Evolutionary conservation across 1,140 invertebrate genomes (phyloP).

Genomic region (Drosophila mauritiana): DNA sequence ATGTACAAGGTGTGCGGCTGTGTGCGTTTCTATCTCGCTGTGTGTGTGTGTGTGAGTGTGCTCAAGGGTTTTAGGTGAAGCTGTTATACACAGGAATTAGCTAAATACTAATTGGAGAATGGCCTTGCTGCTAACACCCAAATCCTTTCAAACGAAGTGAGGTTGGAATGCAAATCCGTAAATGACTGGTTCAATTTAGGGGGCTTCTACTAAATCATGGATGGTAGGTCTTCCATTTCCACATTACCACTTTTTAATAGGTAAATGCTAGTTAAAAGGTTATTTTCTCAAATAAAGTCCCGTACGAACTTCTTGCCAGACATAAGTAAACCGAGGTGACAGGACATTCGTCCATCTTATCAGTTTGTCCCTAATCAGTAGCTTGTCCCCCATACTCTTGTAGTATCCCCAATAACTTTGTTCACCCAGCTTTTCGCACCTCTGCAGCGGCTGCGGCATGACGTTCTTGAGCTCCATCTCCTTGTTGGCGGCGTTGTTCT

Average conservation of each 20-base stretch:
- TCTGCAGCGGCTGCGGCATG: slow-evolving; percentile 91
- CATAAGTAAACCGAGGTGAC: no score
- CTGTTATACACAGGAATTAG: slow-evolving; percentile 36
- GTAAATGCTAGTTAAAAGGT: no score
- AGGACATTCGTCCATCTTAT: background rate
- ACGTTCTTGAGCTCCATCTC: slow-evolving; percentile 94
- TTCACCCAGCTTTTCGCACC: slow-evolving; percentile 85
- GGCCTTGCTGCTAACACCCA: slow-evolving; percentile 7
- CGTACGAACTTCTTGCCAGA: no score
- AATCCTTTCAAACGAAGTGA: background rate
- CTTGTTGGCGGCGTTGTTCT: slow-evolving; percentile 92
- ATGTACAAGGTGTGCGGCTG: slow-evolving; percentile 30
- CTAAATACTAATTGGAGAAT: slow-evolving; percentile 1
- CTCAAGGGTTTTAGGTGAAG: slow-evolving; percentile 1
- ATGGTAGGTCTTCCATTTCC: no score
- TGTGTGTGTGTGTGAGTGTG: slow-evolving; percentile 5
- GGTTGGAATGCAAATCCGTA: background rate
- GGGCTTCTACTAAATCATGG: no score
- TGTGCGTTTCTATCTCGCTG: slow-evolving; percentile 6
- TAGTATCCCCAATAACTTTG: background rate
- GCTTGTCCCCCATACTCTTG: no score
- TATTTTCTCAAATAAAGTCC: no score
- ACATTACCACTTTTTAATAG: no score
- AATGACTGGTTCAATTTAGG: background rate
- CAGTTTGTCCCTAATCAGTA: background rate